These are phyloP conservation scores for Microtus montanus DNA, from an alignment of 2,113 vertebrate species.

Conservation along the genomic window DNA sequence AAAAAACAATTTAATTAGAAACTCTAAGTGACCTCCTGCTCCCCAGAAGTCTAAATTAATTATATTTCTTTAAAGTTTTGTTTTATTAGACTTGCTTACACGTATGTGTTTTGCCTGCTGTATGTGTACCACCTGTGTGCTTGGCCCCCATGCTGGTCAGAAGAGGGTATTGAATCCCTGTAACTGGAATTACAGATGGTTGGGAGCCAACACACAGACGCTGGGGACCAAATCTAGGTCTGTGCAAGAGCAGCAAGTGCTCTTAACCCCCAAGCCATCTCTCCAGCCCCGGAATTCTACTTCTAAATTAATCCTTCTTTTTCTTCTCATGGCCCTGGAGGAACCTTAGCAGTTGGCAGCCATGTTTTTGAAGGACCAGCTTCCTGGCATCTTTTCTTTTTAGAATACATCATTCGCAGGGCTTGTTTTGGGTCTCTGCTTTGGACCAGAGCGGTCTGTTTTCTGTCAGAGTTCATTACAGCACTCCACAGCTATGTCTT, in stretches of 20 bases:
- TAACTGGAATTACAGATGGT: not conserved
- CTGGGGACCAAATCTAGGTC: not conserved
- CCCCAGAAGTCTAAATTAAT: not conserved
- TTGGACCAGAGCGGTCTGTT: conserved; percentile 14
- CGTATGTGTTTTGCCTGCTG: not conserved
- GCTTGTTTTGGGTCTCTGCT: not conserved
- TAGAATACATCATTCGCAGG: not conserved
- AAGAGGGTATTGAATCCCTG: not conserved
- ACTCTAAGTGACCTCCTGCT: not conserved
- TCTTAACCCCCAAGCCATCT: not conserved
- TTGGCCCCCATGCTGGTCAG: too few relatives aligned
- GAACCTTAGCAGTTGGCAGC: not conserved
- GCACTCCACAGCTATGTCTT: not conserved
- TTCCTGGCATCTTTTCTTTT: not conserved
- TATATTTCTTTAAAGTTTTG: not conserved
- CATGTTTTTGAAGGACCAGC: not conserved
- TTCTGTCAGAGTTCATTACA: not conserved
- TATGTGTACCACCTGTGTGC: too few relatives aligned
- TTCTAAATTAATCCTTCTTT: not conserved
- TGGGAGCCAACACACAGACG: not conserved
- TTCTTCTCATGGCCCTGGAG: not conserved
- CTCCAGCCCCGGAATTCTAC: not conserved
- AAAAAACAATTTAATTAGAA: not conserved
- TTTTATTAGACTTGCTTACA: not conserved
- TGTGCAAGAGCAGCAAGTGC: too few relatives aligned